Evolutionary conservation across 2,797 vertebrate species (phyloP).

Genomic region (Sternotherus odoratus): DNA sequence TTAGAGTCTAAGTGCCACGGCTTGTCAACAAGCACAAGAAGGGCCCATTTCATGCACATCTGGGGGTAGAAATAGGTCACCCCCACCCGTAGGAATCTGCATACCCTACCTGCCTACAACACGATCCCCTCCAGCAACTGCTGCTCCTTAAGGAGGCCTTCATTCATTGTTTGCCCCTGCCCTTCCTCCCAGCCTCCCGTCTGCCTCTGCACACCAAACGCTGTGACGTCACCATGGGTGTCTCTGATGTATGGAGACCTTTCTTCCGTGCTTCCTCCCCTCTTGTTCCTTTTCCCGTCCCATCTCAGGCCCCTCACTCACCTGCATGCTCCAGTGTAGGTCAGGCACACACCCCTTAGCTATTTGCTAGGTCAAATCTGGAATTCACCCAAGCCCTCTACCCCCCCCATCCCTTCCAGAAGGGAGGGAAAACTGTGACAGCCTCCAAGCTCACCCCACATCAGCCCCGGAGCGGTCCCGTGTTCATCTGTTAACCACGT

Average conservation of each 20-base stretch:
- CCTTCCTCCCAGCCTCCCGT: background rate
- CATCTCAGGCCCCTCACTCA: background rate
- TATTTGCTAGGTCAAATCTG: background rate
- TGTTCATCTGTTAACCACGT: background rate
- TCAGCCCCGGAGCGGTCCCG: background rate
- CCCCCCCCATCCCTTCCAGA: background rate
- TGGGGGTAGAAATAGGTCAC: background rate
- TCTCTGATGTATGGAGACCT: background rate
- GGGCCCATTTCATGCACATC: background rate
- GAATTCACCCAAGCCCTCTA: background rate
- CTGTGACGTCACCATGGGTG: background rate
- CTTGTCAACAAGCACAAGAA: background rate
- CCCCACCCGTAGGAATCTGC: background rate
- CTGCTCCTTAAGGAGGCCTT: background rate
- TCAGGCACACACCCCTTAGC: background rate
- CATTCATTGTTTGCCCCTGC: background rate
- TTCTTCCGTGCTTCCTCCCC: background rate
- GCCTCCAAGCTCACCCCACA: background rate
- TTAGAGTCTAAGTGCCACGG: background rate
- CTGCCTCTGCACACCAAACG: background rate
- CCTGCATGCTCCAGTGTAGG: background rate
- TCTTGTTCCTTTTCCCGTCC: background rate
- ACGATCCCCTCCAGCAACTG: background rate
- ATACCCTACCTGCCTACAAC: background rate
- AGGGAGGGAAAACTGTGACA: background rate